Base-by-base conservation (phyloP, 2,797 vertebrate species). In the Harpagifer antarcticus region DNA sequence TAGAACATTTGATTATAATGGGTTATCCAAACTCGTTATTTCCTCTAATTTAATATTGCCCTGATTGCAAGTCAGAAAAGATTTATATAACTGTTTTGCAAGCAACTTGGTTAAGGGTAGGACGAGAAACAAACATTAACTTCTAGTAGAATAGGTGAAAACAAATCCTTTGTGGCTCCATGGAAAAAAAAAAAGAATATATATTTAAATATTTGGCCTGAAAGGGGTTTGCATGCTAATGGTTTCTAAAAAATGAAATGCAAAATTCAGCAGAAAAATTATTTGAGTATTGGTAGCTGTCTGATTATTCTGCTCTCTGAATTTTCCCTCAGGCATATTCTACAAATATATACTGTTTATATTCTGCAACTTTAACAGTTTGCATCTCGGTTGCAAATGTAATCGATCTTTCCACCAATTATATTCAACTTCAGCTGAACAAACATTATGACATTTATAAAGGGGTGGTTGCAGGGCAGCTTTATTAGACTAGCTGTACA, bases 181-280 rank as follows among this genome's bases (percentile, higher is more conserved):
- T 44, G 7, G 4, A 10, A 16, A 53, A 52, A 45, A 33, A 8
- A 23, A 2, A 12, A 42, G 59, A 60, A 80, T 45, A 66, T 2
- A 27, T 40, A n/a, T 33, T 45, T 54, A 1, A 67, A 59, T 54
- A 47, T 72, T 40, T 73, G n/a, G 23, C 67, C 49, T 0, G 14
- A 42, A 33, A 61, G 19, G 19, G 33, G 11, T 43, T 75, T 59
- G 61, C 60, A 59, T 43, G 4, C 45, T 44, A 72, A 54, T 57
- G 40, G 65, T 68, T 59, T 8, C 15, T 17, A 65, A 14, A 66
- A 79, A 71, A 63, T 54, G 6, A 69, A 68, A 65, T 58, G 17
- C 65, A 50, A 45, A 56, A 79, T 74, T 76, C 13, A 60, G 9
- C 27, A 47, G 44, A 47, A 55, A 59, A 43, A 20, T 55, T 48